These are phyloP conservation scores for Zaprionus nigranus DNA, from an alignment of 1,140 invertebrate genomes.

Conservation along the genomic window DNA sequence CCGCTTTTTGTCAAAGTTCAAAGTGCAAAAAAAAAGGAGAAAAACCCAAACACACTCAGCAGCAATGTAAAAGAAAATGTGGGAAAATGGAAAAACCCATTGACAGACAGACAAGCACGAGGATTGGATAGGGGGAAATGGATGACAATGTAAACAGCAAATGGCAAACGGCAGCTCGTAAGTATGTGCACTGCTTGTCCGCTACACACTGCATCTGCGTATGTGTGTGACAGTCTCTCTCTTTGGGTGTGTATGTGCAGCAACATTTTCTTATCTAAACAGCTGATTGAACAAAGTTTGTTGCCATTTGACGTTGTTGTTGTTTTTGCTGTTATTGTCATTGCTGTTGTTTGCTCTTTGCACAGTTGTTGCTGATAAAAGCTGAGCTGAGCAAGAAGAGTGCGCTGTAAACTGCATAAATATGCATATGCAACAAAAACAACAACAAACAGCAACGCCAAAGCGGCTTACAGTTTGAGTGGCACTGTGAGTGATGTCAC, in stretches of 20 bases:
- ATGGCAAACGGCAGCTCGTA: constrained; percentile 5
- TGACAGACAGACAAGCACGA: not conserved
- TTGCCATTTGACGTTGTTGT: constrained; percentile 40
- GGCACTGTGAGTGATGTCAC: not conserved
- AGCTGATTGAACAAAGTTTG: constrained; percentile 78
- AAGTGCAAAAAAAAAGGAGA: not conserved
- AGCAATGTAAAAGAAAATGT: not conserved
- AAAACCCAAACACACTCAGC: not conserved
- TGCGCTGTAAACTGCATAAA: constrained; percentile 32
- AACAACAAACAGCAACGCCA: not conserved
- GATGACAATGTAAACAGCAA: not conserved
- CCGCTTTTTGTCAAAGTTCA: not conserved
- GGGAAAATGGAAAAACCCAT: constrained; percentile 1
- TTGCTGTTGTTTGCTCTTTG: constrained; percentile 20
- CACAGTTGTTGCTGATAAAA: constrained; percentile 46
- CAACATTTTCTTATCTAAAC: constrained; percentile 2
- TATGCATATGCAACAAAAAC: constrained; percentile 15
- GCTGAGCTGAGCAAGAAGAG: constrained; percentile 19
- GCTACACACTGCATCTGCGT: not conserved
- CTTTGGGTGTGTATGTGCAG: not conserved
- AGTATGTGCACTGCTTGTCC: not conserved
- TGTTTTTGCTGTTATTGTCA: not conserved
- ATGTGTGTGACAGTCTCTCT: constrained; percentile 10
- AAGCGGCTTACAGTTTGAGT: constrained; percentile 9
- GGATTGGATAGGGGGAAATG: not conserved